phyloP scores from a whole-genome alignment of 1,140 invertebrate genomes.

The Chironomus tepperi region DNA sequence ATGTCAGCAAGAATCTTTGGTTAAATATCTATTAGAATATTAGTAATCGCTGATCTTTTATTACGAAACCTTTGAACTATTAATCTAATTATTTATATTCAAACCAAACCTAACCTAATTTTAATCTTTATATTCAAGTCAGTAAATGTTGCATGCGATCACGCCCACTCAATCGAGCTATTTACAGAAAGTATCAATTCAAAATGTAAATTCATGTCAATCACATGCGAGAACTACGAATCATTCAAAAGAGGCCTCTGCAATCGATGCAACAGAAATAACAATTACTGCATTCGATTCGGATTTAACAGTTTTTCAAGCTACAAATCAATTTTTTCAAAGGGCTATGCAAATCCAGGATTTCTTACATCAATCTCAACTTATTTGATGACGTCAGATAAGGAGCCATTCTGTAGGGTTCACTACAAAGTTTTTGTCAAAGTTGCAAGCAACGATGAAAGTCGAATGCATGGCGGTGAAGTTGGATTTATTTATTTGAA shows the following conservation, averaged over 20 bases:
- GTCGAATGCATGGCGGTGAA: slow-evolving; percentile 64
- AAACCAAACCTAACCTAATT: no score
- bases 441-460: slow-evolving; percentile 62
- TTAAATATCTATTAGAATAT: no score
- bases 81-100: no score
- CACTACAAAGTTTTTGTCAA: slow-evolving; percentile 66
- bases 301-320: slow-evolving; percentile 51
- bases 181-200: slow-evolving; percentile 78
- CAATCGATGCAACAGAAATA: slow-evolving; percentile 54
- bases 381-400: slow-evolving; percentile 58
- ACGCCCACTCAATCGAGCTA: slow-evolving; percentile 72
- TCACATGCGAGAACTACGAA: slow-evolving; percentile 70
- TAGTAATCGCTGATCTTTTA: no score
- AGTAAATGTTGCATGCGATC: slow-evolving; percentile 53
- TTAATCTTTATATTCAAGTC: slow-evolving; percentile 52
- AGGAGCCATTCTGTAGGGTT: slow-evolving; percentile 59
- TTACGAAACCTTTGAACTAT: no score
- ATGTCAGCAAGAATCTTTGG: no score
- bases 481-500: slow-evolving; percentile 55
- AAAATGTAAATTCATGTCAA: slow-evolving; percentile 61
- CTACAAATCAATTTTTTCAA: slow-evolving; percentile 42
- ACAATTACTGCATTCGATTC: slow-evolving; percentile 58
- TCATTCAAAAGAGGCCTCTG: slow-evolving; percentile 65
- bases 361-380: slow-evolving; percentile 45
- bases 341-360: slow-evolving; percentile 40